Base-by-base conservation (phyloP, 30 jellyfish, hydroid and myxozoan genomes). In the Cassiopea xamachana region DNA sequence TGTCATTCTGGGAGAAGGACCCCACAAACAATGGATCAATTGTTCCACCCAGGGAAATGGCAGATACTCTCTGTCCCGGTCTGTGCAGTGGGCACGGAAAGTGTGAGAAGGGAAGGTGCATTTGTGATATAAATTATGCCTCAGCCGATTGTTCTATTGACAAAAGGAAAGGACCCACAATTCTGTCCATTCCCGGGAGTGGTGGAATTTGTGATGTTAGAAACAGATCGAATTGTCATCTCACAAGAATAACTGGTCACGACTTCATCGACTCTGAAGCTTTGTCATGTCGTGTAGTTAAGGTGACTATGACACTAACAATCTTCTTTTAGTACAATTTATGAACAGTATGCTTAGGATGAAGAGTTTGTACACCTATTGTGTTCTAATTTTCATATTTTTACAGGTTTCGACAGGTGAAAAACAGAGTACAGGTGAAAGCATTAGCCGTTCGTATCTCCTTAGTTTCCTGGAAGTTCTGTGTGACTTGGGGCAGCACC, bases 201-300 rank as follows among this genome's bases (percentile, higher is more conserved):
- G 39, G 39, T 17, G 97, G 97, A 39, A 79, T 89, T 9, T 94
- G 98, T 62, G 98, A 94, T 55, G 73, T 90, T 18, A 47, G 97
- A 48, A 71, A 89, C 61, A 81, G 93, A 79, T 46, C 64, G 12
- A 96, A 90, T 47, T 94, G 98, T 79, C 69, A 84, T 16, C 79
- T 84, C 4, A 85, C 92, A 2, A 86, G 96, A 58, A 91, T 94
- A 12, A 75, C 87, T 12, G 98, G 98, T 7, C 46, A 73, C 46
- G 91, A 94, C 77, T 94, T 94, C 77, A 59, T 94, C 71, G 92
- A 94, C 39, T 79, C 93, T 2, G 79, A 77, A 7, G 59, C 79
- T 4, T 77, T 94, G 70, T 46, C 93, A 1, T 94, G 98, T 72
- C 69, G 87, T 19, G 19, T 73, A 19, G 60, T 60, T 6, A 19